Evolutionary conservation across 2,113 vertebrate species (phyloP).

Genomic region (Ptilonorhynchus violaceus): DNA sequence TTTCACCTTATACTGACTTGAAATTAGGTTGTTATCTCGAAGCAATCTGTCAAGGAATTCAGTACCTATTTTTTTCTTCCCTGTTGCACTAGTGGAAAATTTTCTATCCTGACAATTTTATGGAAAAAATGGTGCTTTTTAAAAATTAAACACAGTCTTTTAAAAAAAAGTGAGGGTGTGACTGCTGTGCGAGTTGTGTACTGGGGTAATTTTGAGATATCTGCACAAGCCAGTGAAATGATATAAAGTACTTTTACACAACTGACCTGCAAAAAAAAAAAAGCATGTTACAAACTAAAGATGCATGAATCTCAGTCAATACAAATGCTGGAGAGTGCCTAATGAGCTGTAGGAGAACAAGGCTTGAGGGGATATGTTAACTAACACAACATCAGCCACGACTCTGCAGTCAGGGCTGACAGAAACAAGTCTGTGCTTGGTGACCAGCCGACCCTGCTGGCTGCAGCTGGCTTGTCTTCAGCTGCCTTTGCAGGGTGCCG

Average conservation of each 20-base stretch:
- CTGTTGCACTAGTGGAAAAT: not conserved
- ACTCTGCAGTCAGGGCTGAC: not conserved
- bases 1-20: slow-evolving; percentile 4
- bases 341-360: not conserved
- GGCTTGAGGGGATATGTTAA: not conserved
- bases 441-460: not conserved
- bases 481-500: not conserved
- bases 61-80: not conserved
- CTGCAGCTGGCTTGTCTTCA: not conserved
- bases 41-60: not conserved
- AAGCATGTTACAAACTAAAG: not conserved
- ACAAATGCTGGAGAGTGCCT: not conserved
- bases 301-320: not conserved
- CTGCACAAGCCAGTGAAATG: not conserved
- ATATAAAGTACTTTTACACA: not conserved
- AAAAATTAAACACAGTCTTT: not conserved
- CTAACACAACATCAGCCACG: not conserved
- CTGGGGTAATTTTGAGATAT: not conserved
- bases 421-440: not conserved
- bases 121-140: not conserved
- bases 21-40: not conserved
- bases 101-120: not conserved
- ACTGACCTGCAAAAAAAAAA: not conserved
- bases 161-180: fast-evolving
- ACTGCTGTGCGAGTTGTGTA: not conserved